Conservation (phyloP, 2,113 vertebrate species). For the Pipra filicauda region DNA sequence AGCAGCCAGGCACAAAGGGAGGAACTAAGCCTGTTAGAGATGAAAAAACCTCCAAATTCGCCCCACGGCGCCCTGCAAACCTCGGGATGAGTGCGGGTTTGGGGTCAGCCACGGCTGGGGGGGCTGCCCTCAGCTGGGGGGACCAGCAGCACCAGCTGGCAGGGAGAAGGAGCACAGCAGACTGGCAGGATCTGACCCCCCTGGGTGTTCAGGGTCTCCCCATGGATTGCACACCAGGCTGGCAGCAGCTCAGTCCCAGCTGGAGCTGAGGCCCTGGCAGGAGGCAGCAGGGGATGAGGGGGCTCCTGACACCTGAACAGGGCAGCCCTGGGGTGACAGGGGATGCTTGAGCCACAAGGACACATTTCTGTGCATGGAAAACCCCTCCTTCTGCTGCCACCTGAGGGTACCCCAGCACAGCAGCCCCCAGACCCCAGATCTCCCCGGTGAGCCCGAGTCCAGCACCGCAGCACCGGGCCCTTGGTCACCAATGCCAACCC, state of each 20-base stretch:
- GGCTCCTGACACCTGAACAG: background rate
- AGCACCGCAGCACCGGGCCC: fast-evolving
- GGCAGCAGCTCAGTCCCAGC: background rate
- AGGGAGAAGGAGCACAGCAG: background rate
- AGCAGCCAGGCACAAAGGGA: constrained; percentile 26
- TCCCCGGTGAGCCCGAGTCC: fast-evolving
- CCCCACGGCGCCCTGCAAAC: background rate
- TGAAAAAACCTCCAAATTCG: constrained; percentile 18
- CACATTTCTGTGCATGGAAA: fast-evolving
- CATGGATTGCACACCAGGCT: fast-evolving
- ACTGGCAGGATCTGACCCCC: fast-evolving
- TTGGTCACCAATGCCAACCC: fast-evolving
- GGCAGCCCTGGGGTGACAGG: fast-evolving
- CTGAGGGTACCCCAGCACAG: background rate
- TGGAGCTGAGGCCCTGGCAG: background rate
- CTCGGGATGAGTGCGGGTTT: background rate
- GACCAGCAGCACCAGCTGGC: background rate
- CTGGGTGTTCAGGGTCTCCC: fast-evolving
- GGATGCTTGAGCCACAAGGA: background rate
- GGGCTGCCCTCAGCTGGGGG: background rate
- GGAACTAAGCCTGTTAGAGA: constrained; percentile 70
- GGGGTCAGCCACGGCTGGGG: background rate
- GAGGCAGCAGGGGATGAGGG: background rate
- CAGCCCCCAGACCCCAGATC: background rate
- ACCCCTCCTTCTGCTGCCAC: background rate